phyloP scores from a whole-genome alignment of 1,140 invertebrate species.

The Galleria mellonella region DNA sequence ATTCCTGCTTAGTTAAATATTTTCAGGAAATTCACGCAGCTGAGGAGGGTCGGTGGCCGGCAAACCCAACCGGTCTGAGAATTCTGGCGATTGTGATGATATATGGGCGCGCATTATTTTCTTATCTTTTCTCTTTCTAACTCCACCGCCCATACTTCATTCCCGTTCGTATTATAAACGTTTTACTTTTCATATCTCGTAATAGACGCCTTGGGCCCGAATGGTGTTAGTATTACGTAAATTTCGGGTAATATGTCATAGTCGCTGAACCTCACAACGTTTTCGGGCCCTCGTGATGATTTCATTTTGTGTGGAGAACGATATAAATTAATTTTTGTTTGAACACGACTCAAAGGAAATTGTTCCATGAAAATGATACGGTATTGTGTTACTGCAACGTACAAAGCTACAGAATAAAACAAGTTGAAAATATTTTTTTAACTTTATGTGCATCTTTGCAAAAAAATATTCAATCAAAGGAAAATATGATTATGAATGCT shows the following conservation, averaged over 20 bases:
- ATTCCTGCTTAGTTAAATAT: conserved; percentile 49
- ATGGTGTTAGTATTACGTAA: conserved; percentile 38
- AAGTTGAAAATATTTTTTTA: conserved; percentile 22
- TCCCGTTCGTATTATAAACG: conserved; percentile 60
- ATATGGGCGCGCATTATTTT: conserved; percentile 50
- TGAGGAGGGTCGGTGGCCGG: conserved; percentile 55
- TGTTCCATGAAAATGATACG: conserved; percentile 51
- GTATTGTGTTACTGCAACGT: conserved; percentile 39
- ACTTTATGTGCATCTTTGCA: no score
- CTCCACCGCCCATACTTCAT: conserved; percentile 62
- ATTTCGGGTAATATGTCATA: conserved; percentile 50
- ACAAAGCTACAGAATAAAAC: conserved; percentile 24
- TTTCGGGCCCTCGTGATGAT: conserved; percentile 26
- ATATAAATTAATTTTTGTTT: conserved; percentile 48
- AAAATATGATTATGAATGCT: no score
- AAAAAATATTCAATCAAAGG: no score
- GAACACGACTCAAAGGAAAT: conserved; percentile 42
- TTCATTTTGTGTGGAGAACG: conserved; percentile 26
- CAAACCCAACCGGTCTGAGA: conserved; percentile 37
- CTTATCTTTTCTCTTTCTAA: conserved; percentile 67
- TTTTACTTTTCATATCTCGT: conserved; percentile 64
- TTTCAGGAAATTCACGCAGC: conserved; percentile 37
- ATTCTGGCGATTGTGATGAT: conserved; percentile 60
- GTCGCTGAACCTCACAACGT: conserved; percentile 10
- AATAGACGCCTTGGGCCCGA: conserved; percentile 35